Evolutionary conservation across 2,888 invertebrate genomes (phyloP).

Genomic region (Eupithecia subumbrata): DNA sequence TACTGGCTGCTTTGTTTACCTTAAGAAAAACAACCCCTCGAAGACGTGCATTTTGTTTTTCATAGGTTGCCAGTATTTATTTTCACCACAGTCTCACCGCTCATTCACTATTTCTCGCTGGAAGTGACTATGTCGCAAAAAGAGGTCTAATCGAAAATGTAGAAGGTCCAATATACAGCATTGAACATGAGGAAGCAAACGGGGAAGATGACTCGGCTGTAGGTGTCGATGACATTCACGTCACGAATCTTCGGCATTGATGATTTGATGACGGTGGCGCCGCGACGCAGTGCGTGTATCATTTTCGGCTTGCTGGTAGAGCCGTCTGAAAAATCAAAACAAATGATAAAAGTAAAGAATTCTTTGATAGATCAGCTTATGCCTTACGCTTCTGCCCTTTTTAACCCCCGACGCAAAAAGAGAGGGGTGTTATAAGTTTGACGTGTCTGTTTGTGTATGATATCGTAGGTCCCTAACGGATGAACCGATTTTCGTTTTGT

Average conservation of each 20-base stretch:
- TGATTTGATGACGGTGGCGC: conserved; percentile 93
- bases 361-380: no score
- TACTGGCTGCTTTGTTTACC: not conserved
- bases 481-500: no score
- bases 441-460: no score
- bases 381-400: no score
- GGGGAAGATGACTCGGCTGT: conserved; percentile 97
- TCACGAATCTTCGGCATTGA: conserved; percentile 98
- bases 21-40: not conserved
- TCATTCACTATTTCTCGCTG: not conserved
- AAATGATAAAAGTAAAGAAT: no score
- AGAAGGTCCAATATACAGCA: conserved; percentile 97
- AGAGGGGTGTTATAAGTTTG: no score
- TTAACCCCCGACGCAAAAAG: no score
- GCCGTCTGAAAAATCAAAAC: conserved; percentile 69
- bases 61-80: not conserved
- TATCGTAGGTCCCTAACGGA: no score
- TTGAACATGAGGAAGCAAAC: conserved; percentile 98
- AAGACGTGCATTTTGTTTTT: not conserved
- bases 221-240: conserved; percentile 99
- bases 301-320: conserved; percentile 87
- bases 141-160: conserved; percentile 87
- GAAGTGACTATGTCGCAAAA: not conserved
- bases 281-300: conserved; percentile 91
- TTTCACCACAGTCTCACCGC: not conserved